Evolutionary conservation across 2,888 invertebrate species (phyloP), one percentile per base, ranked within the genome.

Genomic region (Tiliacea aurago): DNA sequence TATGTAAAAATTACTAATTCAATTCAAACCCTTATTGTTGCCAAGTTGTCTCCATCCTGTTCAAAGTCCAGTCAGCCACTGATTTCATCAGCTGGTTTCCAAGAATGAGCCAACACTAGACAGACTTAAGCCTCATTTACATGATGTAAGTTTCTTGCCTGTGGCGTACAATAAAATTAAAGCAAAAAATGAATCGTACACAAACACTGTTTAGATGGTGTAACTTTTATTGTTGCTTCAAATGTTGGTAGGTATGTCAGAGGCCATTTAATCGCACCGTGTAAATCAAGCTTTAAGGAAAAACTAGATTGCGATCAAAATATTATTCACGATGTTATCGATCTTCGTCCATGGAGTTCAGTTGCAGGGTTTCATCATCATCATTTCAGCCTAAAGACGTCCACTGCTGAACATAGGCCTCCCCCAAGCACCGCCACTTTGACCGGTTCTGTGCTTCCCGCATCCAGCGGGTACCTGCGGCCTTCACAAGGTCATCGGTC

Each of bases 41-140:
- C 69, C 72, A 78, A 82, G 64, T 73, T 23, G 45, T 69, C 45
- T 81, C 33, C 63, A 77, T 80, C 78, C 68, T 77, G 78, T 72
- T 77, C 72, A 61, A 70, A 70, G 70, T 70, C 56, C 53, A 63
- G 28, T 37, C 62, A 45, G 15, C 15, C 49, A 45, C 20, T 45
- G 51, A 58, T 76, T 20, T 11, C 6, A 65, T 72, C 45, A 72
- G 56, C 61, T 72, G 58, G 5, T 65, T 61, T 70, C 59, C 45
- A 37, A 3, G 13, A 63, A 53, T 33, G 33, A 59, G 28, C 47
- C 28, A 53, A 18, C 18, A 20, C 15, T 41, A 68, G 49, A 59
- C 37, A n/a, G 28, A 18, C 4, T n/a, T 45, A 28, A 28, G 13
- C 4, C 13, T 28, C 6, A 23, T 62, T 11, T 28, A 47, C 47